These are phyloP conservation scores for Spatulosminthurus flaviceps DNA, from an alignment of 2,888 invertebrate species.

Conservation along the genomic window DNA sequence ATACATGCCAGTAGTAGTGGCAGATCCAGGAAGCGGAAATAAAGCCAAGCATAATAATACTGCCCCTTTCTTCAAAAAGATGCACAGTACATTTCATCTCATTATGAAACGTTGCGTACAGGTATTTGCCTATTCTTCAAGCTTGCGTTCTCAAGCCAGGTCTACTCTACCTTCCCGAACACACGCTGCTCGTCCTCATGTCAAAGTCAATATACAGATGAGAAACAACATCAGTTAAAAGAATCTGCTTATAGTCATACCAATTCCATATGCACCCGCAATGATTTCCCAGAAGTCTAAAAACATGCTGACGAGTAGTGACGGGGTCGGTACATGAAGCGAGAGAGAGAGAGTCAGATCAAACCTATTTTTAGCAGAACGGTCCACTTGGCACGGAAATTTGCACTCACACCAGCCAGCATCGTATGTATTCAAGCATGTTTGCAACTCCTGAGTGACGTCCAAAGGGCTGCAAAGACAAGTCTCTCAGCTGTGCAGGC, in stretches of 20 bases:
- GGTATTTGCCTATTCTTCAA: no score
- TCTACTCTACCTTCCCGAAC: no score
- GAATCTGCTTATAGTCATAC: not conserved
- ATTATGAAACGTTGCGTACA: not conserved
- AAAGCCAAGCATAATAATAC: not conserved
- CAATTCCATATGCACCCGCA: conserved; percentile 18
- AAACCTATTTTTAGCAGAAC: conserved; percentile 60
- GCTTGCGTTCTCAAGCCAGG: no score
- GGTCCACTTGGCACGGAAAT: conserved; percentile 62
- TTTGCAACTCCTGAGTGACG: conserved; percentile 26
- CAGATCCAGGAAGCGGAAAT: conserved; percentile 11
- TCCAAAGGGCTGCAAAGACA: conserved; percentile 25
- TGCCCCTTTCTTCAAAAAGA: not conserved
- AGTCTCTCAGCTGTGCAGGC: not conserved
- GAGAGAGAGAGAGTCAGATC: conserved; percentile 16
- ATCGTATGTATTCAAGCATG: conserved; percentile 19
- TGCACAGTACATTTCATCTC: not conserved
- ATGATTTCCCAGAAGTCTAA: not conserved
- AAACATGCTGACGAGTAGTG: conserved; percentile 24
- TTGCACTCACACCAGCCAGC: conserved; percentile 45
- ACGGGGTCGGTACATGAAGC: not conserved
- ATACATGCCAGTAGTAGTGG: not conserved
- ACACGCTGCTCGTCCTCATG: no score
- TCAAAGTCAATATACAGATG: no score
- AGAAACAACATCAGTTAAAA: not conserved